Base-by-base conservation (phyloP, 2,113 vertebrate species). In the Probosciger aterrimus region DNA sequence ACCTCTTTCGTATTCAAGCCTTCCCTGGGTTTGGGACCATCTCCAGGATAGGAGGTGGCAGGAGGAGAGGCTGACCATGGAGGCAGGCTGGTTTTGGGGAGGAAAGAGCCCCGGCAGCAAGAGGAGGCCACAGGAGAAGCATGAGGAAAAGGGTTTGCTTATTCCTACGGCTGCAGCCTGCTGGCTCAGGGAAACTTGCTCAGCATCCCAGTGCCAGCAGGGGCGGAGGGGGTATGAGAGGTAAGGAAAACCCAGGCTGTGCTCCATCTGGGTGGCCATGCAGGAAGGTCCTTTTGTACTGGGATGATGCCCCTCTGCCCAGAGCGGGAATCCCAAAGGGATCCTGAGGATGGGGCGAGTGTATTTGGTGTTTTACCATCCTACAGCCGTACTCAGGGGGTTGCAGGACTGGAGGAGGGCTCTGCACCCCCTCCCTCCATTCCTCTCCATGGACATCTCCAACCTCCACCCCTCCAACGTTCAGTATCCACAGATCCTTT, bases 221-320 rank as follows among this genome's bases (percentile, higher is more conserved):
- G 4, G 47, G 8, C 18, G 1, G n/a, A 22, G 8, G 19, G 22
- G 14, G 9, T 44, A 44, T 37, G 52, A 33, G 33, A 33, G 52
- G 4, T 1, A 18, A 11, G 15, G 14, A 12, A 37, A 31, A 44
- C 33, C 55, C 59, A 31, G 49, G 59, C 49, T 6, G 31, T 2
- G 57, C 39, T 33, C 31, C 41, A 1, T 12, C 14, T 2, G 14
- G 23, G 6, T 1, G 11, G 14, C 10, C 35, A 2, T 6, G 35
- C 1, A 1, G 39, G n/a, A 47, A 23, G 31, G 18, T 19, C 41
- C 3, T 0, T 8, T 43, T 7, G n/a, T 14, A 35, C 18, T 1
- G 5, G 49, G 55, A n/a, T 15, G 24, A 35, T 59, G 9, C 9
- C 16, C 5, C 16, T 31, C 15, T 18, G 37, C 31, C 3, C 3